Evolutionary conservation across 2,888 invertebrate species (phyloP), one percentile per base, ranked within the genome.

Genomic region (Drosophila pegasa): DNA sequence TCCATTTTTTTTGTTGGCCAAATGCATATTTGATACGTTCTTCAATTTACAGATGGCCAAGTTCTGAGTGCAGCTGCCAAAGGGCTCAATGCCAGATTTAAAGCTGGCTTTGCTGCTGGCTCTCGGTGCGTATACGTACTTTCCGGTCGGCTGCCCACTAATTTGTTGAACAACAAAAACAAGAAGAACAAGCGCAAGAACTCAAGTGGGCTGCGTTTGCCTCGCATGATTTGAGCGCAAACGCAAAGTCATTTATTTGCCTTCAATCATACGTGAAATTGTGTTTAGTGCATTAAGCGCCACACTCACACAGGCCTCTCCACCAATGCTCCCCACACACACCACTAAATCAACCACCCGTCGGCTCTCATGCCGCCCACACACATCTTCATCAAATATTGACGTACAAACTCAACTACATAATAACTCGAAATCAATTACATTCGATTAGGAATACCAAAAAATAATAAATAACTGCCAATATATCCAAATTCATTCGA

Each of bases 191-290:
- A 37, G 27, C 29, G 7, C 16, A 55, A n/a, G 45, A 29, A 27
- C 35, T 70, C 55, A 57, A 63, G 41, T 65, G 59, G 58, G 51
- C 58, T 67, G 71, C 55, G 55, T 67, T 63, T 40, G 51, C 29
- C 73, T 59, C 73, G 72, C 73, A 63, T 61, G 72, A 83, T 69
- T 80, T 75, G 52, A 67, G 50, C 58, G 40, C 51, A 70, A 73
- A 74, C 79, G 69, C 59, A 74, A 76, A 76, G 74, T 72, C 70
- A 81, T 71, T 81, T 75, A 83, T 78, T 83, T 75, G 80, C 68
- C 64, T 78, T 62, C 68, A 81, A 71, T 72, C 83, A 75, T 58
- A 72, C 84, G 84, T 81, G 78, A 81, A 83, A 81, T 81, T 81
- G 80, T 81, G 80, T 72, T 83, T 73, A 65, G 66, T 78, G 84